Percentiles rank a stretch among this genome's conserved stretches.
Evolutionary conservation across 2,888 invertebrate species (phyloP).

Genomic region (Nymphalis urticae): DNA sequence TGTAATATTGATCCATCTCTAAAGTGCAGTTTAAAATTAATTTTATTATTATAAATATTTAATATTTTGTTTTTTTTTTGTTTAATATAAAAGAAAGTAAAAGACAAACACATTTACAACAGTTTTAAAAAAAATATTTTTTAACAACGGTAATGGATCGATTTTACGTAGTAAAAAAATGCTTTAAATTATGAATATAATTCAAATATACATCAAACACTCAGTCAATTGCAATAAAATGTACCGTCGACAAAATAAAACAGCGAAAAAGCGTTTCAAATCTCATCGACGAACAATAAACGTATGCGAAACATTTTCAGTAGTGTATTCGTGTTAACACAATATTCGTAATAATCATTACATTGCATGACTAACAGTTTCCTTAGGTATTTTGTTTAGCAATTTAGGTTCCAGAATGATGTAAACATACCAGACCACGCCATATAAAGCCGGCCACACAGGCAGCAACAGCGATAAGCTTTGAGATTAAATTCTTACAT

Average conservation of each 20-base stretch:
- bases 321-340: slow-evolving; percentile 29
- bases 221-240: no score
- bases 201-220: no score
- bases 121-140: no score
- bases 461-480: slow-evolving; percentile 31
- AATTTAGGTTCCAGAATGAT: slow-evolving; percentile 35
- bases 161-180: no score
- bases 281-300: neutral
- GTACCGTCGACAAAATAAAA: neutral
- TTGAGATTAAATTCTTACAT: slow-evolving; percentile 38
- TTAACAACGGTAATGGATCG: no score
- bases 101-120: no score
- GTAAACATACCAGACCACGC: slow-evolving; percentile 34
- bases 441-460: slow-evolving; percentile 38
- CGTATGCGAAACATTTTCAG: slow-evolving; percentile 4
- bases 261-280: neutral
- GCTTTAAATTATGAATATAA: no score
- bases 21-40: no score
- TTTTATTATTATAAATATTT: no score
- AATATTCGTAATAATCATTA: slow-evolving; percentile 30
- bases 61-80: no score
- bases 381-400: slow-evolving; percentile 31
- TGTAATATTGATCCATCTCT: neutral
- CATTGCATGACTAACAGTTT: slow-evolving; percentile 33
- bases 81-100: no score